Conservation (phyloP, 2,888 invertebrate genomes). For the Acanthosoma haemorrhoidale region DNA sequence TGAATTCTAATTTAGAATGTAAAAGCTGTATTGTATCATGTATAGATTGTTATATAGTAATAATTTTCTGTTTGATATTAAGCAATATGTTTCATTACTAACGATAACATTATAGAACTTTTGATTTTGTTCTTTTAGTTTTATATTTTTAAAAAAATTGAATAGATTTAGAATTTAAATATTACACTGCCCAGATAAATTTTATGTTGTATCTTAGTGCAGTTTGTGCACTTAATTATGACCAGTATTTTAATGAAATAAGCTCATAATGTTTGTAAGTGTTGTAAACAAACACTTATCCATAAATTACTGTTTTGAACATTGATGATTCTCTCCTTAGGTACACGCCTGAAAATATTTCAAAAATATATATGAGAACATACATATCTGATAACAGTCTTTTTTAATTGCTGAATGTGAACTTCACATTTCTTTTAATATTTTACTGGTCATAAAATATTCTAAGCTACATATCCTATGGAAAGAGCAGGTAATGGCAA, state of each 20-base stretch:
- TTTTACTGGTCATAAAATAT: not conserved
- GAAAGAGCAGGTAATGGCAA: slow-evolving; percentile 20
- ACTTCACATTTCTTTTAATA: not conserved
- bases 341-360: no score
- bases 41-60: slow-evolving; percentile 16
- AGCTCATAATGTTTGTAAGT: not conserved
- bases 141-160: not conserved
- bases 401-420: no score
- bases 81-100: not conserved
- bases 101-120: not conserved
- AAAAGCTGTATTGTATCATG: not conserved
- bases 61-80: slow-evolving; percentile 3
- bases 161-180: not conserved
- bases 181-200: slow-evolving; percentile 21
- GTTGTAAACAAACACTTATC: no score
- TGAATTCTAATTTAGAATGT: not conserved
- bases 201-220: slow-evolving; percentile 10
- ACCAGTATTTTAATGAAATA: not conserved
- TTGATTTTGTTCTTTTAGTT: slow-evolving; percentile 1
- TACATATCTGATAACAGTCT: not conserved
- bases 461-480: slow-evolving; percentile 7
- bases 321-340: no score
- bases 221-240: not conserved
- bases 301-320: no score
- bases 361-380: not conserved